These are phyloP conservation scores for Tipula confusa DNA, from an alignment of 2,888 invertebrate species.

Conservation along the genomic window DNA sequence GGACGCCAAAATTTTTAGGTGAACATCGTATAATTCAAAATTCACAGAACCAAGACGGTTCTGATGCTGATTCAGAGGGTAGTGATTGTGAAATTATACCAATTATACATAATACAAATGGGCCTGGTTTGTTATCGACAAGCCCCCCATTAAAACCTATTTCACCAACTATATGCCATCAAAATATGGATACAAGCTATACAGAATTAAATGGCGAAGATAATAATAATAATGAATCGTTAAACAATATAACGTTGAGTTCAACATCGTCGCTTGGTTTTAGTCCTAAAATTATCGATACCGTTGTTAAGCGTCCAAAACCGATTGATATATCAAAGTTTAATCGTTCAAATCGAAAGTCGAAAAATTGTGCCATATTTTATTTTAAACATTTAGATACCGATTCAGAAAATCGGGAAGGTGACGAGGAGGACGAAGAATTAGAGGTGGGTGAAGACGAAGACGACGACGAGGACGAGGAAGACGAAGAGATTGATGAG, in stretches of 20 bases:
- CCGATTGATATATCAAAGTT: conserved; percentile 58
- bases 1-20: conserved; percentile 26
- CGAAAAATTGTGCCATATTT: conserved; percentile 77
- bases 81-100: conserved; percentile 50
- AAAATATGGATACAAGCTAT: conserved; percentile 29
- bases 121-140: background rate
- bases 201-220: conserved; percentile 13
- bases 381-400: conserved; percentile 85
- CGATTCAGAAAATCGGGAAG: conserved; percentile 64
- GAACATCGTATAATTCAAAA: conserved; percentile 15
- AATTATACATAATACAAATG: background rate
- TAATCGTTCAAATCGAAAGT: conserved; percentile 69
- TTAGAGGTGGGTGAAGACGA: background rate
- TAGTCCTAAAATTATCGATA: conserved; percentile 27
- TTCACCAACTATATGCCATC: background rate
- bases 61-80: conserved; percentile 59
- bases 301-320: conserved; percentile 50
- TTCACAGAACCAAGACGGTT: conserved; percentile 45
- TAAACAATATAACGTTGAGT: background rate
- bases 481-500: background rate
- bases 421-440: conserved; percentile 7
- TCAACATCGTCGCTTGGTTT: background rate
- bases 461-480: background rate
- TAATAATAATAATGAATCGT: conserved; percentile 30
- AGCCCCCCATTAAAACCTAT: background rate